Conservation (phyloP, 2,888 invertebrate species). For the Acholoe squamosa region DNA sequence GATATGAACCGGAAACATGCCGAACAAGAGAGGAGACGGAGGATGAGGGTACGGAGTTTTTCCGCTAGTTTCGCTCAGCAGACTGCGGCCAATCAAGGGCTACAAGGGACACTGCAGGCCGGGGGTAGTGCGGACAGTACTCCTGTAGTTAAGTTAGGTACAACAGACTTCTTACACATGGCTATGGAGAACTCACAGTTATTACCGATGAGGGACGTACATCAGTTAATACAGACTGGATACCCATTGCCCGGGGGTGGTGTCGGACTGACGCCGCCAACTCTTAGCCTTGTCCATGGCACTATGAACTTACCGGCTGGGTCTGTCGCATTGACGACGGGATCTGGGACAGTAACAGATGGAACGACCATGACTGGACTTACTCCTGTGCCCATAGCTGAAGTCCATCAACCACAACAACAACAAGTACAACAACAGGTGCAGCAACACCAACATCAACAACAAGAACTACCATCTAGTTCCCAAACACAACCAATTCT, state of each 20-base stretch:
- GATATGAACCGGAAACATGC: slow-evolving; percentile 58
- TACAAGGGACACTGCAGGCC: neutral
- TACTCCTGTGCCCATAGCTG: neutral
- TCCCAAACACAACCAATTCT: neutral
- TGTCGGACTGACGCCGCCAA: neutral
- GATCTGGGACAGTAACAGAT: neutral
- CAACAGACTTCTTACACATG: slow-evolving; percentile 50
- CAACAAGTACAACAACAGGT: neutral
- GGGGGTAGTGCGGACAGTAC: neutral
- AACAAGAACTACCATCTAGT: neutral
- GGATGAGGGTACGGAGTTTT: slow-evolving; percentile 14
- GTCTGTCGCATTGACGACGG: neutral
- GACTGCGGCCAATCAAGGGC: neutral
- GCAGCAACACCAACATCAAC: neutral
- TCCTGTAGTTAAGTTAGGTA: neutral
- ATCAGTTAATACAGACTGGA: slow-evolving; percentile 54
- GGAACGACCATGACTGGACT: neutral
- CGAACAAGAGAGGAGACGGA: slow-evolving; percentile 20
- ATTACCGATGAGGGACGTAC: slow-evolving; percentile 37
- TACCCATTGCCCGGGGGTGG: neutral
- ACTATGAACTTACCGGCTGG: neutral
- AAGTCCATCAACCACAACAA: neutral
- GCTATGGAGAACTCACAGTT: slow-evolving; percentile 57
- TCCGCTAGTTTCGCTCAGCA: slow-evolving; percentile 28
- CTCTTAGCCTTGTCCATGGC: neutral